Percentiles rank a stretch among this genome's conserved stretches.
phyloP scores from a whole-genome alignment of 2,888 invertebrate genomes.

The Caenorhabditis sinica region DNA sequence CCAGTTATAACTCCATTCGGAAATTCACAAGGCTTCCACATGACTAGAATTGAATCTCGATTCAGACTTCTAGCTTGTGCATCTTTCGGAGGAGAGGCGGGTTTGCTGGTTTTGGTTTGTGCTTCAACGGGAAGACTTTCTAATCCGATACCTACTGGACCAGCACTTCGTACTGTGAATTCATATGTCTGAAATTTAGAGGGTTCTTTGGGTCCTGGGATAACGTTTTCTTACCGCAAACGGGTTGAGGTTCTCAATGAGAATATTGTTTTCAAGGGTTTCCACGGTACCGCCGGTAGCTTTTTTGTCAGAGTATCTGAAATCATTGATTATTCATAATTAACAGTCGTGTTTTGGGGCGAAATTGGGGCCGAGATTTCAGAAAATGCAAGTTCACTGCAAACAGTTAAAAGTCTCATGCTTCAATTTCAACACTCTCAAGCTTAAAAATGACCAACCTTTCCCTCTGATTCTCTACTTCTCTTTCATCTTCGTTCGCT shows the following conservation, averaged over 20 bases:
- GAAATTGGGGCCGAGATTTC: too few relatives aligned
- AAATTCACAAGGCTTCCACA: conserved; percentile 98
- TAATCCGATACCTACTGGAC: conserved; percentile 92
- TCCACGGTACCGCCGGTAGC: conserved; percentile 64
- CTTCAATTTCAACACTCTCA: neutral
- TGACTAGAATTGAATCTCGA: conserved; percentile 94
- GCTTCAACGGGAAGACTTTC: conserved; percentile 93
- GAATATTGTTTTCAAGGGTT: conserved; percentile 62
- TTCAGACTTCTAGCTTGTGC: conserved; percentile 92
- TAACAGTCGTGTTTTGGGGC: too few relatives aligned
- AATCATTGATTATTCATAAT: neutral
- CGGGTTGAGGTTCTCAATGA: conserved; percentile 70
- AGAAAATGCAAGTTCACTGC: conserved; percentile 22
- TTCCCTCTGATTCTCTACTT: conserved; percentile 33
- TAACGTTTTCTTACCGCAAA: conserved; percentile 66
- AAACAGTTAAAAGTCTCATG: conserved; percentile 12
- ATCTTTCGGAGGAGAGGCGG: conserved; percentile 95
- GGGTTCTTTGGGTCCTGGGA: neutral
- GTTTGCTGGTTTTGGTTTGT: conserved; percentile 90
- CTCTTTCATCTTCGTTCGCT: conserved; percentile 17
- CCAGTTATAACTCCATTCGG: conserved; percentile 93
- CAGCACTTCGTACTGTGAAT: conserved; percentile 84
- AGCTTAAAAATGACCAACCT: conserved; percentile 42
- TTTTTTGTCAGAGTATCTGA: conserved; percentile 71
- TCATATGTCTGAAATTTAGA: conserved; percentile 76